Evolutionary conservation across 2,113 vertebrate genomes (phyloP), one percentile per base, ranked within the genome.

Genomic region (Rhynchopsitta pachyrhyncha): DNA sequence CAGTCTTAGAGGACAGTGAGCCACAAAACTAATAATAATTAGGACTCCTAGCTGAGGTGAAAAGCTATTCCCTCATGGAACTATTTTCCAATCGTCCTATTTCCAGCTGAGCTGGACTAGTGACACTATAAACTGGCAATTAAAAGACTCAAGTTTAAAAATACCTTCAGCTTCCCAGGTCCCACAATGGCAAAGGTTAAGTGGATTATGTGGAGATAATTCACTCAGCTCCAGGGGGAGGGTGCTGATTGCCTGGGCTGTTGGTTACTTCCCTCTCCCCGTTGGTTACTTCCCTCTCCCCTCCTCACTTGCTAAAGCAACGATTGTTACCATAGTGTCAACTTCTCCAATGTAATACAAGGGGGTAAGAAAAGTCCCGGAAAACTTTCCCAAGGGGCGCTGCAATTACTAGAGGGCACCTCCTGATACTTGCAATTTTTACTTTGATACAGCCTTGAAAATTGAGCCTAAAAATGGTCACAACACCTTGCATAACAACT

Each of bases 161-260:
- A 98, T 96, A 96, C 95, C 93, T 97, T 97, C 96, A 95, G 94
- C 77, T 97, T 97, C 87, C 95, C 97, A 96, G 94, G 97, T 97
- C 93, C 92, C 75, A 75, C 92, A 78, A 96, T 96, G 98, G 97
- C 98, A 98, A 98, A 98, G 98, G 98, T 98, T 98, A 98, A 98
- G 97, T 98, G 98, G 98, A 98, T 98, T 98, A 98, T 96, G 92
- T 97, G 98, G 97, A 98, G 97, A 98, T 98, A 98, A 98, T 98
- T 98, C 98, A 69, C 96, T 97, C 86, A 64, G 88, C 95, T 97
- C 95, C 94, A 92, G 68, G 68, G 96, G 94, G 97, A 98, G 95
- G 87, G 93, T 94, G 94, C 92, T 93, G 97, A 95, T 73, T 95
- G 95, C 95, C 92, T 94, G 86, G 79, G 57, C 79, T 92, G 44